Evolutionary conservation across 2,113 vertebrate genomes (phyloP), one percentile per base, ranked within the genome.

Genomic region (Mirounga angustirostris): DNA sequence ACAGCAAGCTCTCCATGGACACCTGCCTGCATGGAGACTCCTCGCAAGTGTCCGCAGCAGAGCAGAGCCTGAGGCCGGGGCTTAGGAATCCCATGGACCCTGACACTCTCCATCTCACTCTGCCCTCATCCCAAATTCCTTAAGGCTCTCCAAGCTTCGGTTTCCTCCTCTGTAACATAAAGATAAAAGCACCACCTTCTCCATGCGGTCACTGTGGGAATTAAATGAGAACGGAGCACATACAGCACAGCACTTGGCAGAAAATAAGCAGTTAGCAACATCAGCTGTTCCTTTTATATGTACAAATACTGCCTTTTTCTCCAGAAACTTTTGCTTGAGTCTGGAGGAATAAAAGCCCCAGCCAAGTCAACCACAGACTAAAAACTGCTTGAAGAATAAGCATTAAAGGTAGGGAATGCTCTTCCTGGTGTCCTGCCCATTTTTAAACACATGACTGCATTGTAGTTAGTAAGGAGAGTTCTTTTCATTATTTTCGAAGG

Each of bases 381-480:
- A 59, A 87, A 97, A 92, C 21, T 0, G 0, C 21, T 21, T 16
- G 16, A 67, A 83, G 61, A 89, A 40, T 58, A 69, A 54, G 11
- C 58, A 50, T 22, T 71, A 80, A 81, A 22, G 28, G 36, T 8
- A 16, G 40, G 26, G 30, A 21, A 92, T 24, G 13, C 24, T 74
- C 82, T 87, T 78, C 14, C 0, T 10, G 46, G 54, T 36, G 87
- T 94, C 69, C 16, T 5, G 52, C 36, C 85, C 26, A 28, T 21
- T 76, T 73, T 76, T n/a, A 69, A 28, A 30, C 0, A n/a, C 59
- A 54, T 76, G 24, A 69, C 82, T 58, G 16, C 56, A 93, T 86
- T 97, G 84, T 0, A 46, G 81, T 52, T 97, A 89, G 0, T 80
- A 82, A 97, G 74, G 78, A 91, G 85, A 79, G 76, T 54, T 2